Base-by-base conservation (phyloP, 2,888 invertebrate genomes). In the Himalopsyche tibetana region DNA sequence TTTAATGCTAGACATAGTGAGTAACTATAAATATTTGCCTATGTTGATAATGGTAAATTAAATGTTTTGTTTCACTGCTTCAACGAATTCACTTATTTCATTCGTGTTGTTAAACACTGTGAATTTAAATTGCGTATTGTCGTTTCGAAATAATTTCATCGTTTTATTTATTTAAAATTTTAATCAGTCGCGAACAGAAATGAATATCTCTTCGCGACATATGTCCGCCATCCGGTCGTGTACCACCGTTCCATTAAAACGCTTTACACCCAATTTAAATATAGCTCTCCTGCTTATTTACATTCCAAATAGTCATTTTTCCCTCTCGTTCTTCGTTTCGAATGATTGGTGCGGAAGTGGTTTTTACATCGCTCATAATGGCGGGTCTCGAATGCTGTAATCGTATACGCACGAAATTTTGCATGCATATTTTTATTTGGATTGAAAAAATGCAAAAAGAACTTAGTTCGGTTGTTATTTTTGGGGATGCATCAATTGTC, bases 121-220 rank as follows among this genome's bases (percentile, higher is more conserved):
- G 38, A 74, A 74, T 74, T 74, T 74, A 74, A 74, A 74, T 74
- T 74, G 28, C 36, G 74, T 74, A 74, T 74, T 74, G 74, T 36
- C 74, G 74, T 74, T 74, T 74, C 5, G 5, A 74, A 74, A 74
- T 74, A 74, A 74, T 36, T 74, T 15, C 74, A 74, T 74, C 74
- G 74, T 74, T 74, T 74, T 74, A 36, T 74, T 74, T 74, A 74
- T 74, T 74, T 74, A 74, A 74, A 9, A 74, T 74, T 74, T 74
- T 74, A 74, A 74, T 74, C 74, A 74, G 74, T 74, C 74, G 74
- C 69, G 19, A 69, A 69, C 69, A 74, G 74, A 74, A 74, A 74
- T 74, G 74, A 74, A 74, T 74, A 74, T 74, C 74, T 74, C 36
- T 36, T 74, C 38, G 74, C 74, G 36, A 36, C 74, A 74, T 74